Percentiles rank a stretch among this genome's conserved stretches.
These are phyloP conservation scores for Chesias legatella DNA, from an alignment of 2,888 invertebrate species.

Conservation along the genomic window DNA sequence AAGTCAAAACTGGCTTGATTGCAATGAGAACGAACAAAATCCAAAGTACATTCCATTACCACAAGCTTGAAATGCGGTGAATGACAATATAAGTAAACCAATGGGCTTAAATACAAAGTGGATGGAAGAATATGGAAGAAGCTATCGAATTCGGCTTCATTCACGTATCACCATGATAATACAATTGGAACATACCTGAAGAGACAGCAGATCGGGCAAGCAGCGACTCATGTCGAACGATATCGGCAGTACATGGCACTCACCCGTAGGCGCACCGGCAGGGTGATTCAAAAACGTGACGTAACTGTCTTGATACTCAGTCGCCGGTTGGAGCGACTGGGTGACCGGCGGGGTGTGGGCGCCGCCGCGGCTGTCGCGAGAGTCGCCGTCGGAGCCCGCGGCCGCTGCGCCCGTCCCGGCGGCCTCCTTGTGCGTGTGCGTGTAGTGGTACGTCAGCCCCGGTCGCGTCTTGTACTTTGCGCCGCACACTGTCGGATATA, in stretches of 20 bases:
- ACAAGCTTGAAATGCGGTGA: no score
- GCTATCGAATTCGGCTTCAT: no score
- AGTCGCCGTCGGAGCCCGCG: slow-evolving; percentile 55
- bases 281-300: slow-evolving; percentile 84
- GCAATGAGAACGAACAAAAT: no score
- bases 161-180: no score
- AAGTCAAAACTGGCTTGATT: no score
- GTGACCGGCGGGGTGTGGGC: slow-evolving; percentile 82
- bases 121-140: no score
- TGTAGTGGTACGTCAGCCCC: slow-evolving; percentile 97
- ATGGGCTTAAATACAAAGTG: no score
- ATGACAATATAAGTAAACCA: no score
- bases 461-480: slow-evolving; percentile 98
- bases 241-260: slow-evolving; percentile 21
- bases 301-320: slow-evolving; percentile 84
- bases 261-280: slow-evolving; percentile 41
- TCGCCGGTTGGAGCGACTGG: slow-evolving; percentile 46
- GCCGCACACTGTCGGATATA: slow-evolving; percentile 88
- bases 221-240: slow-evolving; percentile 2
- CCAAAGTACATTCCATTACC: no score
- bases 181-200: no score
- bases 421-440: slow-evolving; percentile 90
- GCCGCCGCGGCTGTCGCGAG: slow-evolving; percentile 82
- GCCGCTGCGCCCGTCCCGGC: slow-evolving; percentile 37
- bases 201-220: no score